Percentiles rank a stretch among this genome's conserved stretches.
Evolutionary conservation across 2,888 invertebrate species (phyloP).

Genomic region (Pinctada fucata): DNA sequence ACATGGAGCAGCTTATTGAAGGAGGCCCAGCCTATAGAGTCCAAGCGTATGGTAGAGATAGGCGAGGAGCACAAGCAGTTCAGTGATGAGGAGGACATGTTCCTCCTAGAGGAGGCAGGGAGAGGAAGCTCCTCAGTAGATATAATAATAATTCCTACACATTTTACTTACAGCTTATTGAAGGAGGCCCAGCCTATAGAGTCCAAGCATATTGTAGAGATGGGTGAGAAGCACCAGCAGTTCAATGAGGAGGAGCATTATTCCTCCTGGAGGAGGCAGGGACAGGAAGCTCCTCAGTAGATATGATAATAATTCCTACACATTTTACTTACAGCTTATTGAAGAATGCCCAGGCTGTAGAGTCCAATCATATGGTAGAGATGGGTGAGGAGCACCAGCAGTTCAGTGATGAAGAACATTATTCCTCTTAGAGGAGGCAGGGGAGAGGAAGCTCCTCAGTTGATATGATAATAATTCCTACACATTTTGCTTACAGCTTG

Average conservation of each 20-base stretch:
- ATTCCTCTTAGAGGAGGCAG: constrained; percentile 69
- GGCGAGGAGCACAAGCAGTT: constrained; percentile 79
- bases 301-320: too few relatives aligned
- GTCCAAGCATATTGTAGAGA: too few relatives aligned
- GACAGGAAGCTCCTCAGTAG: constrained; percentile 75
- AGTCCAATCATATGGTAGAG: constrained; percentile 74
- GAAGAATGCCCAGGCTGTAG: constrained; percentile 85
- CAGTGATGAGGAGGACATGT: constrained; percentile 72
- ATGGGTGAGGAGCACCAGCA: constrained; percentile 74
- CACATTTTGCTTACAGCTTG: too few relatives aligned
- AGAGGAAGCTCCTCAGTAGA: constrained; percentile 74
- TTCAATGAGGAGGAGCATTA: constrained; percentile 79
- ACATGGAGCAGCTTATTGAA: constrained; percentile 88
- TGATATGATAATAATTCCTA: constrained; percentile 94
- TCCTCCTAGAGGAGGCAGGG: constrained; percentile 69
- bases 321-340: constrained; percentile 83
- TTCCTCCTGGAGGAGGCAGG: constrained; percentile 68
- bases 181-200: constrained; percentile 84
- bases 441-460: constrained; percentile 74
- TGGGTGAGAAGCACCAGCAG: constrained; percentile 72
- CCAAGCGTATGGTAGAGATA: too few relatives aligned
- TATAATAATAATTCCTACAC: too few relatives aligned
- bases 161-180: too few relatives aligned
- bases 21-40: constrained; percentile 82
- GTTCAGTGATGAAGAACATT: constrained; percentile 79